Conservation (phyloP, 2,888 invertebrate genomes). For the Silvanus unidentatus region DNA sequence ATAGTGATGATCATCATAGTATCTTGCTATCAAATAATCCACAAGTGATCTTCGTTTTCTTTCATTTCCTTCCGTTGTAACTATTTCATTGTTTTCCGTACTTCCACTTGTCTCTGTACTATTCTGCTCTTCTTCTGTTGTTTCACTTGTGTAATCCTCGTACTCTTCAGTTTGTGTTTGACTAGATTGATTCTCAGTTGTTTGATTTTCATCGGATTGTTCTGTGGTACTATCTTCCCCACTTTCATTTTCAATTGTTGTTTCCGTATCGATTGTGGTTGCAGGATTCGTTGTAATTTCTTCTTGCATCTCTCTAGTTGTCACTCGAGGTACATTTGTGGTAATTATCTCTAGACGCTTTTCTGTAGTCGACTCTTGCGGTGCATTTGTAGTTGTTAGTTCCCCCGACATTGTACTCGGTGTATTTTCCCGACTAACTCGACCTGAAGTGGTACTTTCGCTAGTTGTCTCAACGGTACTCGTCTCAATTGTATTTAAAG, state of each 20-base stretch:
- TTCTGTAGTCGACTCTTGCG: slow-evolving; percentile 12
- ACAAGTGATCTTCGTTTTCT: slow-evolving; percentile 34
- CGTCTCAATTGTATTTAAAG: neutral
- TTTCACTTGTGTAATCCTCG: slow-evolving; percentile 16
- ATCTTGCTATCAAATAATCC: slow-evolving; percentile 41
- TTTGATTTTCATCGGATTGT: neutral
- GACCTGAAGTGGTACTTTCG: neutral
- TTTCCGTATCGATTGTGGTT: slow-evolving; percentile 1
- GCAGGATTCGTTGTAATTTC: neutral
- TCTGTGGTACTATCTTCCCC: too few species aligned
- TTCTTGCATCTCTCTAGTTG: neutral
- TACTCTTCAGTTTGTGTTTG: neutral
- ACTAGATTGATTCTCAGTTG: neutral
- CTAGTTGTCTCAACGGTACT: slow-evolving; percentile 4
- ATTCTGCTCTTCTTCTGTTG: neutral
- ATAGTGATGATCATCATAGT: slow-evolving; percentile 31
- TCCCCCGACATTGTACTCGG: neutral
- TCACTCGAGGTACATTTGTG: neutral
- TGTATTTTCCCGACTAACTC: too few species aligned
- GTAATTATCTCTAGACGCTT: neutral
- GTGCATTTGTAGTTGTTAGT: slow-evolving; percentile 9
- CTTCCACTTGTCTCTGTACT: neutral
- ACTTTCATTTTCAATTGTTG: neutral
- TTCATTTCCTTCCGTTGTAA: slow-evolving; percentile 2
- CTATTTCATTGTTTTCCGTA: neutral